phyloP scores from a whole-genome alignment of 2,888 invertebrate species.

The Chironomus riparius region DNA sequence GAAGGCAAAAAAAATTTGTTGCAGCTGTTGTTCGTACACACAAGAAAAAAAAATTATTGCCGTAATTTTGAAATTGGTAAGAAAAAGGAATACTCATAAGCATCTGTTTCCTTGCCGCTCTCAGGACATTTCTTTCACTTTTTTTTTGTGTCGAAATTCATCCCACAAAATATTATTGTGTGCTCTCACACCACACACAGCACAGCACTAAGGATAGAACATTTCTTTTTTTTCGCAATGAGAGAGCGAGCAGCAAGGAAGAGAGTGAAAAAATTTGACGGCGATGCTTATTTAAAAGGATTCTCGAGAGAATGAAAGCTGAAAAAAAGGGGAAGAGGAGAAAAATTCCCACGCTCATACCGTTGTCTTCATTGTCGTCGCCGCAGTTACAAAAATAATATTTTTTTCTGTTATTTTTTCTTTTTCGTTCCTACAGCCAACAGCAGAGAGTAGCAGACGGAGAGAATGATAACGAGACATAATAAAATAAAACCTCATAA shows the following conservation, averaged over 20 bases:
- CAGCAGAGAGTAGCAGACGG: neutral
- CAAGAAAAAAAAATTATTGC: conserved; percentile 19
- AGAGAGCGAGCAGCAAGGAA: neutral
- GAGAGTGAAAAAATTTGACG: neutral
- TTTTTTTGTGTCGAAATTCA: neutral
- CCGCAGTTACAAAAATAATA: neutral
- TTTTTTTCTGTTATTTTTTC: neutral
- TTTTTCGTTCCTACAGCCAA: neutral
- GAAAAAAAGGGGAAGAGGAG: neutral
- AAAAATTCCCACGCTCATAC: conserved; percentile 16
- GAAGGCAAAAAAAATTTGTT: conserved; percentile 9
- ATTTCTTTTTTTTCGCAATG: neutral
- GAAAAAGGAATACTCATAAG: conserved; percentile 10
- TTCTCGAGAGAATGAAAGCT: neutral
- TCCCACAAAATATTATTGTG: neutral
- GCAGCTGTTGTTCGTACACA: conserved; percentile 18
- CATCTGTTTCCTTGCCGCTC: conserved; percentile 19
- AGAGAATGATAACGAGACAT: conserved; percentile 25
- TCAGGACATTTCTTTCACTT: conserved; percentile 11
- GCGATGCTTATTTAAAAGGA: neutral
- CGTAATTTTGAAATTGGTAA: conserved; percentile 19
- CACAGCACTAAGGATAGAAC: neutral
- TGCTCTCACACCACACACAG: neutral
- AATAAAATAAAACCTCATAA: conserved; percentile 25
- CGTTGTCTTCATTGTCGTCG: conserved; percentile 1